Evolutionary conservation across 2,113 vertebrate genomes (phyloP), one percentile per base, ranked within the genome.

Genomic region (Mustela lutreola): DNA sequence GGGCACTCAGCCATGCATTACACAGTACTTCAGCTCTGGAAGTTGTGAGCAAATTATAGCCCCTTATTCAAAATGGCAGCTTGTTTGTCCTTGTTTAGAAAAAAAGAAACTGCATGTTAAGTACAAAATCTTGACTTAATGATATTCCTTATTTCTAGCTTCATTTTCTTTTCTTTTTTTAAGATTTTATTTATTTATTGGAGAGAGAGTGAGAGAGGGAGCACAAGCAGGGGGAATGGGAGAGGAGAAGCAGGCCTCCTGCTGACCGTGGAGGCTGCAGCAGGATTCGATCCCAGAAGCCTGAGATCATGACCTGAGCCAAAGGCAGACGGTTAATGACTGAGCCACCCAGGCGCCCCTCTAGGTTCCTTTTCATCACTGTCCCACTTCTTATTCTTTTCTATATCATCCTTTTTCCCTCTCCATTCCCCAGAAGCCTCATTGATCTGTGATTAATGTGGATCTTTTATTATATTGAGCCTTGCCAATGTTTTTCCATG

Each of bases 181-280:
- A 22, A 21, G 19, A 21, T 58, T 58, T 58, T 58, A 22, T 22
- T 58, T 58, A 58, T 21, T 58, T 58, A 58, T 58, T 58, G 19
- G 58, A 58, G 18, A 56, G 56, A 19, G 19, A 58, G 19, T 21
- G 58, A 58, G 58, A 58, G 19, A 58, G 58, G 21, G 58, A 58
- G 7, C 58, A 58, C 58, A 58, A 58, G 58, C 2, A 0, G 19
- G 58, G 56, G 58, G 21, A 58, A 21, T 58, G 58, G 58, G 19
- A 58, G 19, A 58, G 19, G 58, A 58, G 58, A 58, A 58, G 58
- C 58, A 58, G 19, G 58, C 58, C 19, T 56, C 56, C 56, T 1
- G 7, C 19, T 8, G 19, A 58, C 7, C 0, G 0, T 21, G 19
- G 58, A 58, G 19, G 7, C 21, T 21, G 58, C 0, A 2, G 7